A percentile compares a stretch with the other conserved stretches of the same genome.
These are phyloP conservation scores for Chlamydotis undulata DNA, from an alignment of 2,113 vertebrate genomes.

Conservation along the genomic window DNA sequence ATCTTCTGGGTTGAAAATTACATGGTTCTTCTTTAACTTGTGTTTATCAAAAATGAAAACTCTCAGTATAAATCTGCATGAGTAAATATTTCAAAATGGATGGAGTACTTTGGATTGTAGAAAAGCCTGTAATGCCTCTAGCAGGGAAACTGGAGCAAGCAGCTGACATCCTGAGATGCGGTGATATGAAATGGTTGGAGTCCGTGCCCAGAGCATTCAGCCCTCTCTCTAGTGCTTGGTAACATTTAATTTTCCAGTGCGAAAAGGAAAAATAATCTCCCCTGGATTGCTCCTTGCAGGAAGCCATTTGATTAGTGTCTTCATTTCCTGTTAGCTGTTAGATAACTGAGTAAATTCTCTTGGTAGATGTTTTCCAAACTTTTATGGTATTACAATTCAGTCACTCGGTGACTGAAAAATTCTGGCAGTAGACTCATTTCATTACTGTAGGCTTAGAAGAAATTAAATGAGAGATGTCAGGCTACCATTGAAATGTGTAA, in stretches of 20 bases:
- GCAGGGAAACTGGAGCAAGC: neutral
- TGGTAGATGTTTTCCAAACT: conserved; percentile 12
- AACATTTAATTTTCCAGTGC: conserved; percentile 4
- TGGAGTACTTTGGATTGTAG: neutral
- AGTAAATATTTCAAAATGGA: neutral
- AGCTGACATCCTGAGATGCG: neutral
- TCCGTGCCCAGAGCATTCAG: neutral
- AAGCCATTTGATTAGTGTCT: neutral
- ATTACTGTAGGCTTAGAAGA: conserved; percentile 33
- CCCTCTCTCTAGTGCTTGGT: neutral
- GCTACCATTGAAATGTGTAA: conserved; percentile 27
- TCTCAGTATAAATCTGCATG: neutral
- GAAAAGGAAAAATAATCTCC: neutral
- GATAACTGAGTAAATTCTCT: neutral
- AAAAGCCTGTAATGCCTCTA: neutral
- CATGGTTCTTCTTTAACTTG: neutral
- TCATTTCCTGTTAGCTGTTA: neutral
- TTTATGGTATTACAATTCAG: neutral
- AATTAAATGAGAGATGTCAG: conserved; percentile 38
- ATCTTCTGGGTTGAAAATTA: neutral
- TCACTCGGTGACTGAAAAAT: conserved; percentile 28
- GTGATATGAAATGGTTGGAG: neutral
- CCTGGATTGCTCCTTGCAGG: neutral
- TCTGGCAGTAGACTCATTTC: conserved; percentile 26
- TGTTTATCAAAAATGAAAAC: neutral